phyloP scores from a whole-genome alignment of 2,797 vertebrate genomes.

The Alauda arvensis region DNA sequence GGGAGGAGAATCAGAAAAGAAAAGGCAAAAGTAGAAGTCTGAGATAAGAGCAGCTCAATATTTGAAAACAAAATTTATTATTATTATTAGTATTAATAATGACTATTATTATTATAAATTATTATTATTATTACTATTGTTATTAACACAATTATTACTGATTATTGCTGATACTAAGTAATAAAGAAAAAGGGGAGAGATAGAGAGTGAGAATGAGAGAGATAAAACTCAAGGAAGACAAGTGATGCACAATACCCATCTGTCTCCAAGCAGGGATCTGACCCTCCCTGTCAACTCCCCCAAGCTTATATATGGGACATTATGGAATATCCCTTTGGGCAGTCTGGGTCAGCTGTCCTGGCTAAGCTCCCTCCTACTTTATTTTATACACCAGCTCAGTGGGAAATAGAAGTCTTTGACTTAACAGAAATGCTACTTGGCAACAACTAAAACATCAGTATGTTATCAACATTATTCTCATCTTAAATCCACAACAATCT shows the following conservation, averaged over 20 bases:
- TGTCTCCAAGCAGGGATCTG: background rate
- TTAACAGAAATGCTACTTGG: background rate
- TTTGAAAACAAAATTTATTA: background rate
- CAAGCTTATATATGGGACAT: background rate
- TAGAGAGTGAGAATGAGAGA: background rate
- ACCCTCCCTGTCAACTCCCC: background rate
- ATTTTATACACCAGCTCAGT: background rate
- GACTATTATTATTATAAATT: background rate
- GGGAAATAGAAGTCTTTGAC: background rate
- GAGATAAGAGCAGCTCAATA: background rate
- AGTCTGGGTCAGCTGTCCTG: background rate
- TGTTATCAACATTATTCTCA: background rate
- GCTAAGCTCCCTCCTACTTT: background rate
- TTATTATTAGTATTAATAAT: rapidly evolving
- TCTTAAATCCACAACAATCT: background rate
- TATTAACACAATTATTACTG: no score
- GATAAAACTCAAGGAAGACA: background rate
- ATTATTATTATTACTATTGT: background rate
- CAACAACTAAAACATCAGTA: background rate
- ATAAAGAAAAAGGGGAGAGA: background rate
- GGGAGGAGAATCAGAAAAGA: background rate
- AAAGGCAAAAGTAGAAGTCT: background rate
- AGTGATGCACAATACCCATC: background rate
- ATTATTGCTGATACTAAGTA: background rate
- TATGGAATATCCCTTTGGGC: background rate